A percentile compares a stretch with the other conserved stretches of the same genome.
Conservation (phyloP, 2,888 invertebrate genomes). For the Frankliniella fusca region DNA sequence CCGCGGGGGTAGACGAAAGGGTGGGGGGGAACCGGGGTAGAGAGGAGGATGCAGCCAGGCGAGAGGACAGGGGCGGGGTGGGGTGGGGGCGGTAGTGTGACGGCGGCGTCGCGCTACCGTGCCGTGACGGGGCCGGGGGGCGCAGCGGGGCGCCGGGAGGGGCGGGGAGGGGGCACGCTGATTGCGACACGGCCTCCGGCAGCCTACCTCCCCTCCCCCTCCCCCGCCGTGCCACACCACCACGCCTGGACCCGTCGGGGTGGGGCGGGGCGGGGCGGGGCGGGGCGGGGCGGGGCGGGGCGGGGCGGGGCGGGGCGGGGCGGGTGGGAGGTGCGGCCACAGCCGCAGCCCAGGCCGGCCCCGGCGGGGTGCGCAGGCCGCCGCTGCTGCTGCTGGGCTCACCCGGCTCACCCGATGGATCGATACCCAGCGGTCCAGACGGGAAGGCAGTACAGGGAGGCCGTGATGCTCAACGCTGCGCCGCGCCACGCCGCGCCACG, state of each 20-base stretch:
- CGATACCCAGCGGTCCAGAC: conserved; percentile 21
- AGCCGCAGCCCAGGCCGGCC: neutral
- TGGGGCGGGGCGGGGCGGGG: neutral
- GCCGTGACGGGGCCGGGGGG: neutral
- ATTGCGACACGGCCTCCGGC: conserved; percentile 19
- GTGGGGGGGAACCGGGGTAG: neutral
- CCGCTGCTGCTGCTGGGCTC: neutral
- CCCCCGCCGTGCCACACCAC: neutral
- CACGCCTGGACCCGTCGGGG: neutral
- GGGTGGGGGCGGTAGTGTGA: neutral
- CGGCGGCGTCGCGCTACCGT: neutral
- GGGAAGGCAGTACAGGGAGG: conserved; percentile 6
- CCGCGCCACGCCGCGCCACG: conserved; percentile 4
- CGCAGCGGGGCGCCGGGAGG: neutral
- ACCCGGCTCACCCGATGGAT: neutral
- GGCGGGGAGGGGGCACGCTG: neutral
- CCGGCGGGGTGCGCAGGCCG: neutral
- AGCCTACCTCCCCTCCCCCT: neutral
- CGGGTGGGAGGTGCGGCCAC: no score
- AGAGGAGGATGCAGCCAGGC: no score
- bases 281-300: no score
- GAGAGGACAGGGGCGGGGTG: neutral
- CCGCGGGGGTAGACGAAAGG: neutral
- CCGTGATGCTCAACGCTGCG: neutral
- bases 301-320: neutral